phyloP scores from a whole-genome alignment of 2,888 invertebrate species.

The Andricus curvator region DNA sequence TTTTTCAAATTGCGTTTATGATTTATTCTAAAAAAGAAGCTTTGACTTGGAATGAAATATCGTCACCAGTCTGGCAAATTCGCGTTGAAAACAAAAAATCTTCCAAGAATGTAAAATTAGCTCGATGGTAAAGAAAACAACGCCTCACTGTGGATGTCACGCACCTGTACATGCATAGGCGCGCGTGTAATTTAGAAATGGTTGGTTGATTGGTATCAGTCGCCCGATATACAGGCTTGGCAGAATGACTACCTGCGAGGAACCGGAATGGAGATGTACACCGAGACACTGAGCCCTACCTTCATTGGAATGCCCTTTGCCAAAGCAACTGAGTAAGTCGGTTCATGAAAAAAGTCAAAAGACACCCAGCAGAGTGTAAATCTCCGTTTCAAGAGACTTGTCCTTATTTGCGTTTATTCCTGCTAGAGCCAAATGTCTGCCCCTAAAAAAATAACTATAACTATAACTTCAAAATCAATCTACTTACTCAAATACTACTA shows the following conservation, averaged over 20 bases:
- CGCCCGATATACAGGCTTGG: conserved; percentile 97
- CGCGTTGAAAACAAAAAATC: conserved; percentile 15
- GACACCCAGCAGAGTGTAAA: conserved; percentile 68
- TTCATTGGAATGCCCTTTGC: conserved; percentile 99
- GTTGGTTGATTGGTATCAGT: conserved; percentile 84
- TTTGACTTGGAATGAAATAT: neutral
- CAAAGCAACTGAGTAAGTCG: conserved; percentile 98
- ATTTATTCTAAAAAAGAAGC: conserved; percentile 1
- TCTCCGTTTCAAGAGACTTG: conserved; percentile 75
- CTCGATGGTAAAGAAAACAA: conserved; percentile 44
- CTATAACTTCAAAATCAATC: neutral
- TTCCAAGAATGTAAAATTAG: neutral
- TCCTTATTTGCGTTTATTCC: conserved; percentile 44
- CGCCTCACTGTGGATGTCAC: conserved; percentile 63
- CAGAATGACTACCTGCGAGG: conserved; percentile 99
- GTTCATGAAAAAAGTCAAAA: conserved; percentile 76
- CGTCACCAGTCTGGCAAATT: conserved; percentile 16
- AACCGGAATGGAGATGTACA: conserved; percentile 99
- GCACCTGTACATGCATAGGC: conserved; percentile 79
- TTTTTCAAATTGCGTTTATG: neutral
- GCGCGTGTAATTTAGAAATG: conserved; percentile 77
- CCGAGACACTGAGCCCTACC: conserved; percentile 97
- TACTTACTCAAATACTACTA: neutral
- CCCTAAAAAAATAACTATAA: neutral
- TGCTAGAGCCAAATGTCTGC: conserved; percentile 32